Evolutionary conservation across 2,888 invertebrate species (phyloP).

Genomic region (Drosophila pseudotalamancana): DNA sequence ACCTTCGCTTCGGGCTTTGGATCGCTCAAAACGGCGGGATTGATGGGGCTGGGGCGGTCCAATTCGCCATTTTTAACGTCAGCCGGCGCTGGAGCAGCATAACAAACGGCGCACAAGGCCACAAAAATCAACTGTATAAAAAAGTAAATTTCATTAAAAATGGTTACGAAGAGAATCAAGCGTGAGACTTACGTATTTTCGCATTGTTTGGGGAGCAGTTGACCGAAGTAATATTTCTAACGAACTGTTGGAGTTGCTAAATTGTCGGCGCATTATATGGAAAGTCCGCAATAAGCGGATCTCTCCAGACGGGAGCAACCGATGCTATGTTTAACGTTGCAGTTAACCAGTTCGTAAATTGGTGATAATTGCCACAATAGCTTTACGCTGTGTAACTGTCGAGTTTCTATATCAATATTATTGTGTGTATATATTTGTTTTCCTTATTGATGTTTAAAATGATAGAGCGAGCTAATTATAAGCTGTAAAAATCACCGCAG

Average conservation of each 20-base stretch:
- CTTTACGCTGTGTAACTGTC: slow-evolving; percentile 25
- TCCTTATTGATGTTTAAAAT: slow-evolving; percentile 40
- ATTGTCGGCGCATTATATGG: slow-evolving; percentile 52
- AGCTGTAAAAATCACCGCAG: slow-evolving; percentile 53
- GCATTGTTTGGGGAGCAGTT: slow-evolving; percentile 20
- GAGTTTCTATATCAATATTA: slow-evolving; percentile 54
- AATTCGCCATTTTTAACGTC: slow-evolving; percentile 32
- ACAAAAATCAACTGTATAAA: slow-evolving; percentile 65
- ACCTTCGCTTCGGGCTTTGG: slow-evolving; percentile 62
- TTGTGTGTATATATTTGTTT: slow-evolving; percentile 27
- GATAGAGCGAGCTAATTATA: slow-evolving; percentile 60
- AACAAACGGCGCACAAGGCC: slow-evolving; percentile 60
- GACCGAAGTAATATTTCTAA: slow-evolving; percentile 28
- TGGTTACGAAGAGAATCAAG: background rate
- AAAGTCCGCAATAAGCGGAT: slow-evolving; percentile 5
- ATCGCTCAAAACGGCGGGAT: slow-evolving; percentile 74
- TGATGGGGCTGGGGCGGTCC: slow-evolving; percentile 75
- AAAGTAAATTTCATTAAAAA: background rate
- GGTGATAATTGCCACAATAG: slow-evolving; percentile 69
- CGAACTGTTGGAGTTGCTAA: slow-evolving; percentile 41
- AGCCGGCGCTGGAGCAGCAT: slow-evolving; percentile 67
- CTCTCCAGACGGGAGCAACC: slow-evolving; percentile 16
- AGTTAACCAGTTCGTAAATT: slow-evolving; percentile 73
- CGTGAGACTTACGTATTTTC: slow-evolving; percentile 46
- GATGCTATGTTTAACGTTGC: slow-evolving; percentile 41